phyloP scores from a whole-genome alignment of 37 sponge, comb jelly and placozoan genomes.

The Beroe ovata region DNA sequence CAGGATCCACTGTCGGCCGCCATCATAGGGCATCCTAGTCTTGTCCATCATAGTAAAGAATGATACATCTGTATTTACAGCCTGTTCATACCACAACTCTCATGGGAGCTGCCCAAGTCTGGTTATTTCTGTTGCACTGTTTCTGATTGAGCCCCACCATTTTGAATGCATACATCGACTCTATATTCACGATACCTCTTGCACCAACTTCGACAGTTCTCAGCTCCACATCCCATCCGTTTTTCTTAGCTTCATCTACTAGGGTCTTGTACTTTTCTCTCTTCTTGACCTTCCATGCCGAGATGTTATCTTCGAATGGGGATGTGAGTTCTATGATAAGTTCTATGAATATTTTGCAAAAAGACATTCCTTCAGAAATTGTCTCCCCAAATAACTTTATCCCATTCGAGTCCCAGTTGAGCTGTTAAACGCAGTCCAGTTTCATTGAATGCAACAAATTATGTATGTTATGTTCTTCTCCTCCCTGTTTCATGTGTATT shows the following conservation, averaged over 20 bases:
- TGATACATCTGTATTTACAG: background rate
- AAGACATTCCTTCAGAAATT: too few species aligned
- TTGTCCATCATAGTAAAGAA: background rate
- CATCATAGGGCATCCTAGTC: background rate
- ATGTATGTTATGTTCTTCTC: too few species aligned
- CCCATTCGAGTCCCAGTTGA: too few species aligned
- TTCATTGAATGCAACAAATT: too few species aligned
- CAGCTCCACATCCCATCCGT: background rate
- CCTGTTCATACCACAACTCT: background rate
- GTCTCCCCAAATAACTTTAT: too few species aligned
- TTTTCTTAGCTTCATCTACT: background rate
- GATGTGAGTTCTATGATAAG: slow-evolving; percentile 16
- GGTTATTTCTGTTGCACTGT: background rate
- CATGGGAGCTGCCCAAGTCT: background rate
- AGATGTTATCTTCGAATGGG: slow-evolving; percentile 24
- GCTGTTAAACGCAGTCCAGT: too few species aligned
- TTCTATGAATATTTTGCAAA: too few species aligned
- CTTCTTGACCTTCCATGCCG: slow-evolving; percentile 1
- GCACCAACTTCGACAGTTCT: slow-evolving; percentile 15
- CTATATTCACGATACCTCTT: background rate
- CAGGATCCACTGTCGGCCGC: slow-evolving; percentile 1
- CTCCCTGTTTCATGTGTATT: too few species aligned
- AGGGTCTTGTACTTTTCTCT: background rate
- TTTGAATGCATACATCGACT: background rate
- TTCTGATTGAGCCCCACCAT: background rate